phyloP scores from a whole-genome alignment of 2,113 vertebrate genomes.

The Catharus bicknelli region DNA sequence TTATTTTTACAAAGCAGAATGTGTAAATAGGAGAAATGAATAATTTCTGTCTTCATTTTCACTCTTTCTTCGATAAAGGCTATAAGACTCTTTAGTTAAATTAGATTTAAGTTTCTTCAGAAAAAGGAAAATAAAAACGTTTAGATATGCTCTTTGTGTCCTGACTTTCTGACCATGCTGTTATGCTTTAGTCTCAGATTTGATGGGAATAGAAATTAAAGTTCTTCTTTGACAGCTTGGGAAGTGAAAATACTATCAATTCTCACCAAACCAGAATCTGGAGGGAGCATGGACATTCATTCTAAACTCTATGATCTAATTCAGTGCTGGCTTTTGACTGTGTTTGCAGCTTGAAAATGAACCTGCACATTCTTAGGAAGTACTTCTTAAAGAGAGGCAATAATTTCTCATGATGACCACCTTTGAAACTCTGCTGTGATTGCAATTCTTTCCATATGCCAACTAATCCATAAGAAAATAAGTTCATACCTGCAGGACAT shows the following conservation, averaged over 20 bases:
- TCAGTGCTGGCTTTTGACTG: background rate
- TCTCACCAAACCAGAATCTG: background rate
- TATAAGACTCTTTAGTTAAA: background rate
- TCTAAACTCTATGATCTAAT: background rate
- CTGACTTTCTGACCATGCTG: background rate
- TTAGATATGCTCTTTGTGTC: background rate
- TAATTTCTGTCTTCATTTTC: background rate
- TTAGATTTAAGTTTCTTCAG: background rate
- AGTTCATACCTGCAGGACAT: conserved; percentile 90
- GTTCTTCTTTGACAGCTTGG: background rate
- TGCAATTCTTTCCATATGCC: background rate
- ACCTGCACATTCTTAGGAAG: background rate
- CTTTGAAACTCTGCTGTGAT: background rate
- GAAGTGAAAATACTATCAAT: background rate
- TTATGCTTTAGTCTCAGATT: background rate
- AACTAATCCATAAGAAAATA: background rate
- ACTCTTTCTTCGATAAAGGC: background rate
- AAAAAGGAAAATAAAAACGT: background rate
- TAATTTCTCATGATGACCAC: background rate
- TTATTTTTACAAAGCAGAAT: background rate
- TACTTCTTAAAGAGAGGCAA: background rate
- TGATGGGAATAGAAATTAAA: background rate
- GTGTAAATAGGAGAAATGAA: background rate
- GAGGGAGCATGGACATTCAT: background rate
- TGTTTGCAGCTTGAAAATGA: background rate